Evolutionary conservation across 2,888 invertebrate genomes (phyloP).

Genomic region (Hypercompe scribonia): DNA sequence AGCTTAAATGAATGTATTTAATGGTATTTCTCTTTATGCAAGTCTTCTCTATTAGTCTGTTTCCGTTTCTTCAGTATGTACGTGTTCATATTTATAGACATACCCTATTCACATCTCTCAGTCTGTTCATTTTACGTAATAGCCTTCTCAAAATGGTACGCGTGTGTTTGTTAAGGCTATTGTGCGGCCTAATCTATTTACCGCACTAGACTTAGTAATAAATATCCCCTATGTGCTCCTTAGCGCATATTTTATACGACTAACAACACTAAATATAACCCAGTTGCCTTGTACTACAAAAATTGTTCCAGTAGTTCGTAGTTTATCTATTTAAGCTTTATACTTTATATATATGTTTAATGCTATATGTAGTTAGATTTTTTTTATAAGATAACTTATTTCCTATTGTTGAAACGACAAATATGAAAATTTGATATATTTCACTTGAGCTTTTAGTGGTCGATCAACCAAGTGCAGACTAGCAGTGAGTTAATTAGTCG

Average conservation of each 20-base stretch:
- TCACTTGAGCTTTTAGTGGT: no score
- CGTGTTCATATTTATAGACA: neutral
- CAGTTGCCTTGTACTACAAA: neutral
- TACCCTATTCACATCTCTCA: conserved; percentile 4
- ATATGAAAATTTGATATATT: no score
- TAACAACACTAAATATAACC: neutral
- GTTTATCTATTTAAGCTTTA: neutral
- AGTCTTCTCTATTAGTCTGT: neutral
- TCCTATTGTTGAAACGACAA: no score
- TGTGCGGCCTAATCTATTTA: conserved; percentile 17
- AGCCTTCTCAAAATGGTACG: conserved; percentile 11
- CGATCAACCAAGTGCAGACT: no score
- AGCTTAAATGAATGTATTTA: neutral
- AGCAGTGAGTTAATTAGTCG: no score
- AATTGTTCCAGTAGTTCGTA: neutral
- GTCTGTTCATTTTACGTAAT: conserved; percentile 11
- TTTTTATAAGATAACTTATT: no score
- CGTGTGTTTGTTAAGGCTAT: conserved; percentile 10
- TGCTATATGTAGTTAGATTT: neutral
- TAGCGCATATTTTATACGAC: conserved; percentile 1
- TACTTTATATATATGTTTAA: neutral
- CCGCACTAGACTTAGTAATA: conserved; percentile 6
- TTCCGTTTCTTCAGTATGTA: neutral
- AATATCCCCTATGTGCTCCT: conserved; percentile 8
- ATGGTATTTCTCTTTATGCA: neutral